Percentiles rank a stretch among this genome's conserved stretches.
These are phyloP conservation scores for Nyctibius grandis DNA, from an alignment of 2,797 vertebrate genomes.

Conservation along the genomic window DNA sequence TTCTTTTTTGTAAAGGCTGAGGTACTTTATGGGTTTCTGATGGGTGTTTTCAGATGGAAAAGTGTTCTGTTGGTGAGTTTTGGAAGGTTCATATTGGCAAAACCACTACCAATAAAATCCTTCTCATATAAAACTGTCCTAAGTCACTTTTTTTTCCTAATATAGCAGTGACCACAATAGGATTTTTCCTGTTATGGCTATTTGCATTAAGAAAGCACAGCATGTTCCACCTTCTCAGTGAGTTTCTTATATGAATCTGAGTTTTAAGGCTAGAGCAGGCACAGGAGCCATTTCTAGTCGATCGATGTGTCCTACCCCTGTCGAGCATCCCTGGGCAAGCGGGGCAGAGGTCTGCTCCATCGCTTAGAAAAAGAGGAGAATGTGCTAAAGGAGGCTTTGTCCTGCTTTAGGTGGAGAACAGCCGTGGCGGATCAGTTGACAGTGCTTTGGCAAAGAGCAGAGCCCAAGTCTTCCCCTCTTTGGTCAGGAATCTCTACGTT, in stretches of 20 bases:
- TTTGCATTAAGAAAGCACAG: not conserved
- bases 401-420: not conserved
- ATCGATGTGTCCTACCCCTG: not conserved
- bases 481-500: not conserved
- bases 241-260: not conserved
- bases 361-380: not conserved
- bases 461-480: not conserved
- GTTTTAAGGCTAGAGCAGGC: not conserved
- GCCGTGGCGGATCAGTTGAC: not conserved
- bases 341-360: accelerated
- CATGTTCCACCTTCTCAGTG: not conserved
- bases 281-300: not conserved
- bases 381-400: not conserved
- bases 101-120: not conserved
- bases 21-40: not conserved
- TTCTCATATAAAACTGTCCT: not conserved
- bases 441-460: not conserved
- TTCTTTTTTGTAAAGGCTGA: not conserved
- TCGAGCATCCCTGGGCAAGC: not conserved
- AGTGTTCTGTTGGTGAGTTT: not conserved
- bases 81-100: not conserved
- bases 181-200: not conserved
- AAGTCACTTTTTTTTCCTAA: not conserved
- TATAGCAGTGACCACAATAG: not conserved
- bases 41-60: not conserved